Percentiles rank a stretch among this genome's conserved stretches.
phyloP scores from a whole-genome alignment of 2,888 invertebrate genomes.

The Ceramica pisi region DNA sequence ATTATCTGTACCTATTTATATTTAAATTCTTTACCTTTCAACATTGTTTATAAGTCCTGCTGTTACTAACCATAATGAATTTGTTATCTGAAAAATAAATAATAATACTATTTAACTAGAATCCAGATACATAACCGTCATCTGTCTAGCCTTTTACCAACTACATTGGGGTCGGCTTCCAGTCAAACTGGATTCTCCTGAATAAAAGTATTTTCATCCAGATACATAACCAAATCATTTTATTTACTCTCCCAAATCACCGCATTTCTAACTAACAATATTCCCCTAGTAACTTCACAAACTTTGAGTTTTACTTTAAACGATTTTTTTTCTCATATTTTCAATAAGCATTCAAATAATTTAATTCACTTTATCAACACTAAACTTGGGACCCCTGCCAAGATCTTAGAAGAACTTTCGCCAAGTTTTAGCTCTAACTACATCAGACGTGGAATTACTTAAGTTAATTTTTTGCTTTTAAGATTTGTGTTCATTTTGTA shows the following conservation, averaged over 20 bases:
- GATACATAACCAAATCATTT: not conserved
- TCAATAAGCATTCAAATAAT: constrained; percentile 24
- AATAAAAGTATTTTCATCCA: no score
- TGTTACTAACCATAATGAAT: no score
- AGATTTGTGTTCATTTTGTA: constrained; percentile 14
- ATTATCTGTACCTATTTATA: no score
- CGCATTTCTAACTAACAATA: not conserved
- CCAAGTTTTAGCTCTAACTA: constrained; percentile 31
- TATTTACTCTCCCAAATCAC: not conserved
- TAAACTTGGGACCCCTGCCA: constrained; percentile 40
- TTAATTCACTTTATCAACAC: constrained; percentile 28
- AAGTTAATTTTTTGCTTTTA: constrained; percentile 13
- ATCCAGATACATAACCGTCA: not conserved
- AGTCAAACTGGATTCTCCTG: no score
- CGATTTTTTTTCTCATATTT: constrained; percentile 27
- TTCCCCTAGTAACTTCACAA: not conserved
- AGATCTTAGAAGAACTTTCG: constrained; percentile 21
- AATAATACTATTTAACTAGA: no score
- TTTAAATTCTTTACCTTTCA: no score
- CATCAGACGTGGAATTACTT: constrained; percentile 2
- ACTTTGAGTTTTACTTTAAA: constrained; percentile 20
- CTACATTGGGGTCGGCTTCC: no score
- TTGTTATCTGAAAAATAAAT: no score
- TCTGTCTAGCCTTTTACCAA: no score
- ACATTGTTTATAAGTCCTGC: no score